Conservation (phyloP, 2,888 invertebrate genomes). For the Cabera pusaria region DNA sequence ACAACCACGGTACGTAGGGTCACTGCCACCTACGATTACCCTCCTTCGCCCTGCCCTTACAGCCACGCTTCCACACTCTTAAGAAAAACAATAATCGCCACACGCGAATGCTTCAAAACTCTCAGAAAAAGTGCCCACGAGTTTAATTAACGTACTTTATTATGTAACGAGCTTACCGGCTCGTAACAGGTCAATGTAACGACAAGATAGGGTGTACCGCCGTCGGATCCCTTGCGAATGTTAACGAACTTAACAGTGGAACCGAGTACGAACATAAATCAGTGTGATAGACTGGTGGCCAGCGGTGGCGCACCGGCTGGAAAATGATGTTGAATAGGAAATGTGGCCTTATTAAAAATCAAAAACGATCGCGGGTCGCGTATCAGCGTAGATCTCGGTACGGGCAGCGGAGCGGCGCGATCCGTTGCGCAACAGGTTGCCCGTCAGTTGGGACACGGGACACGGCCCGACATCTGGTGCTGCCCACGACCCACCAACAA, state of each 20-base stretch:
- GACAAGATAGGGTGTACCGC: slow-evolving; percentile 45
- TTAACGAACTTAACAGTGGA: slow-evolving; percentile 37
- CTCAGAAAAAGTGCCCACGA: slow-evolving; percentile 56
- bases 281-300: slow-evolving; percentile 21
- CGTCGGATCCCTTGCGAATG: slow-evolving; percentile 40
- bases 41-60: slow-evolving; percentile 60
- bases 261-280: slow-evolving; percentile 22
- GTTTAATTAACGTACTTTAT: slow-evolving; percentile 45
- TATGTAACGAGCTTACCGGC: slow-evolving; percentile 42
- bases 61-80: slow-evolving; percentile 36
- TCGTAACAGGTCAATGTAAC: slow-evolving; percentile 53
- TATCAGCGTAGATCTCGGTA: slow-evolving; percentile 68
- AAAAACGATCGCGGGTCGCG: slow-evolving; percentile 56
- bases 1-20: slow-evolving; percentile 49
- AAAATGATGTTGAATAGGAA: slow-evolving; percentile 36
- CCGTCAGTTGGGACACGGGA: slow-evolving; percentile 68
- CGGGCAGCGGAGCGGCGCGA: slow-evolving; percentile 71
- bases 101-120: slow-evolving; percentile 69
- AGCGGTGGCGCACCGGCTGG: slow-evolving; percentile 12
- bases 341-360: slow-evolving; percentile 61
- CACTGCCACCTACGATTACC: slow-evolving; percentile 75
- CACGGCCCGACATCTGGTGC: slow-evolving; percentile 67
- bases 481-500: slow-evolving; percentile 36
- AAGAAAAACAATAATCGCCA: slow-evolving; percentile 66
- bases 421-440: slow-evolving; percentile 81